A percentile compares a stretch with the other conserved stretches of the same genome.
Conservation (phyloP, 2,797 vertebrate species). For the Euphonia xanthogaster region DNA sequence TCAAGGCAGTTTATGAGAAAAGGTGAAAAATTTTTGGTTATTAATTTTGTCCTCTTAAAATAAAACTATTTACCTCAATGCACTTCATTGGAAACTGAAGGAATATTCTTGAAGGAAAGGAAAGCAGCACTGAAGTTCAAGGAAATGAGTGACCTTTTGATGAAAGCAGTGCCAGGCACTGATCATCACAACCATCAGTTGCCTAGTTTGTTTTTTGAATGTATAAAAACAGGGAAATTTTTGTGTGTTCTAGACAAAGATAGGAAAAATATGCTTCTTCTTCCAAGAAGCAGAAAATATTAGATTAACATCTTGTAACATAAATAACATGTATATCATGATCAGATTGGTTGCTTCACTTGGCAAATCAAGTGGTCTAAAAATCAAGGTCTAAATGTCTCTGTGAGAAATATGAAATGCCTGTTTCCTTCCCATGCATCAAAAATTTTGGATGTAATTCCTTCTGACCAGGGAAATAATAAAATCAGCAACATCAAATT, state of each 20-base stretch:
- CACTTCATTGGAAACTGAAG: background rate
- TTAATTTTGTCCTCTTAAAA: background rate
- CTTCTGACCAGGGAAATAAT: background rate
- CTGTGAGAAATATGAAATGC: background rate
- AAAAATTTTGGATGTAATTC: background rate
- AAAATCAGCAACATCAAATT: background rate
- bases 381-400: background rate
- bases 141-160: background rate
- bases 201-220: background rate
- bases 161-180: background rate
- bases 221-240: background rate
- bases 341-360: background rate
- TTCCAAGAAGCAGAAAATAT: background rate
- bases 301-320: background rate
- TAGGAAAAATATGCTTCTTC: background rate
- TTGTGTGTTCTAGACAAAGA: background rate
- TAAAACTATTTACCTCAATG: background rate
- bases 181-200: fast-evolving
- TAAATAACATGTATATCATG: background rate
- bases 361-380: background rate
- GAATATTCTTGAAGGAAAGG: background rate
- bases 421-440: background rate
- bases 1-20: background rate
- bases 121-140: background rate
- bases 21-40: background rate